Evolutionary conservation across 2,113 vertebrate genomes (phyloP), one percentile per base, ranked within the genome.

Genomic region (Hypanus sabinus): DNA sequence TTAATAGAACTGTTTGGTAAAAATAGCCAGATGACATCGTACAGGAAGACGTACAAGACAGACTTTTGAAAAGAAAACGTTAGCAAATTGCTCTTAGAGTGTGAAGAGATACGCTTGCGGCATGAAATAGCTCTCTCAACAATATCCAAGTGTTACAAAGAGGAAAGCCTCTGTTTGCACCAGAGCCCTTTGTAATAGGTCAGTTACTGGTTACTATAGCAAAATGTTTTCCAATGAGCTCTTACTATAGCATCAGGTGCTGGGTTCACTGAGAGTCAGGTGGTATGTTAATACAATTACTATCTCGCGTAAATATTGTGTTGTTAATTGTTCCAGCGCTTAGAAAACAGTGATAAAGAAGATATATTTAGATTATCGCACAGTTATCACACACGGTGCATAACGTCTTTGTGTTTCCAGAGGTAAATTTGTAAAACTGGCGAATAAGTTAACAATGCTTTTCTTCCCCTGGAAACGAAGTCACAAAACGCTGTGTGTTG

Each of bases 201-300:
- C 33, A 55, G 33, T 75, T 55, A 14, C 91, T 71, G 70, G 65
- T 75, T 93, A 73, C 91, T 71, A 93, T 73, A 93, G 91, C 91
- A 38, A 93, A 93, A 73, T 38, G 20, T 93, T 73, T 93, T 46
- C 68, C 68, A 93, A 93, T 46, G 68, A 93, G 65, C 90, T 93
- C 36, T 38, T 93, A 12, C 68, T 33, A 73, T 38, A 73, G 68
- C 70, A 93, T 93, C 70, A 93, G 68, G 68, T 93, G 68, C 73
- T 73, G 91, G 91, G 68, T 93, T 90, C 85, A 65, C 30, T 65
- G 83, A 33, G 30, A 65, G 70, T 55, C 91, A 93, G 91, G 68
- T 93, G 91, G 91, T 93, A 73, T 93, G 91, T 93, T 55, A 73
- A 93, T 93, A 46, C 70, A 73, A 93, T 93, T 55, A 73, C 36